Evolutionary conservation across 2,113 vertebrate genomes (phyloP).

Genomic region (Sinocyclocheilus grahami): DNA sequence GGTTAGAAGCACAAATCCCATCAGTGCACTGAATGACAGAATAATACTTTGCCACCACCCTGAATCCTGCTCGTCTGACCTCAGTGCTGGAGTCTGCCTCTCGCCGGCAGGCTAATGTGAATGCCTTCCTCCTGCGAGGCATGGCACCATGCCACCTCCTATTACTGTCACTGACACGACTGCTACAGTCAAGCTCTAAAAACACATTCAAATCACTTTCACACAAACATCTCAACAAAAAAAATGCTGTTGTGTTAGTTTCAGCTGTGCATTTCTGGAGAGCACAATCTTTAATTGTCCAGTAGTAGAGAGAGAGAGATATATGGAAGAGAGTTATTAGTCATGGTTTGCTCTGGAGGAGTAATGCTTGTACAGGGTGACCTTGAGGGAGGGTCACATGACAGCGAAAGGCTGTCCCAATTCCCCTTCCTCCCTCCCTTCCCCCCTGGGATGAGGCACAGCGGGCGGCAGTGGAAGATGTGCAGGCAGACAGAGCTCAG

Average conservation of each 20-base stretch:
- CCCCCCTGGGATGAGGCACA: slow-evolving; percentile 23
- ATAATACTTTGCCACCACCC: slow-evolving; percentile 4
- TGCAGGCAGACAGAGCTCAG: neutral
- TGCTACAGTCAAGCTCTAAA: neutral
- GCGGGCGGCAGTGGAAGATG: neutral
- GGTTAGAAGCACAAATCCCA: slow-evolving; percentile 16
- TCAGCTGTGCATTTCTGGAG: neutral
- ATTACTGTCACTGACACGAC: slow-evolving; percentile 29
- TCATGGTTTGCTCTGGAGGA: slow-evolving; percentile 34
- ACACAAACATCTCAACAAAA: neutral
- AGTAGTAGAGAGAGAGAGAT: neutral
- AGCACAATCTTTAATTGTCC: neutral
- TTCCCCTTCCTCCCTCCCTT: neutral
- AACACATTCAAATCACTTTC: neutral
- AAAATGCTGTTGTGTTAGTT: neutral
- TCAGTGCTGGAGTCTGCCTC: neutral
- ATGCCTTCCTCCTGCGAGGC: neutral
- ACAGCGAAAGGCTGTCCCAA: slow-evolving; percentile 38
- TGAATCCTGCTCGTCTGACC: slow-evolving; percentile 27
- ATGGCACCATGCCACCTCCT: slow-evolving; percentile 17
- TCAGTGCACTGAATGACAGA: slow-evolving; percentile 16
- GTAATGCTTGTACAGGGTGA: slow-evolving; percentile 48
- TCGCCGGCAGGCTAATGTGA: slow-evolving; percentile 8
- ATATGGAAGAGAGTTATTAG: slow-evolving; percentile 35
- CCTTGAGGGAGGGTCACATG: slow-evolving; percentile 55